Evolutionary conservation across 2,113 vertebrate species (phyloP), one percentile per base, ranked within the genome.

Genomic region (Mystacornis crossleyi): DNA sequence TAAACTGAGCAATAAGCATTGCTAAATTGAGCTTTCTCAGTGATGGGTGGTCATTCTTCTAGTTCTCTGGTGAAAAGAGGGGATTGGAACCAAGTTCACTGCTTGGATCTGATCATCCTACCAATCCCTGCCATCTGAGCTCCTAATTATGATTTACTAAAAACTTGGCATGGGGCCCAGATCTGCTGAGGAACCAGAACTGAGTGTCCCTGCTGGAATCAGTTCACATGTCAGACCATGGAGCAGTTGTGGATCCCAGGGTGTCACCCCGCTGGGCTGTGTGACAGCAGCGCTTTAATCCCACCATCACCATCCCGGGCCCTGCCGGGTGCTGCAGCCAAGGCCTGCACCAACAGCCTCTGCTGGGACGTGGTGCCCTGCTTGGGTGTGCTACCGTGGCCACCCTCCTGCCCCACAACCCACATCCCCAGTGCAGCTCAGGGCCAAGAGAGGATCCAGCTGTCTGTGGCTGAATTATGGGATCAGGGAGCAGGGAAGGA

Each of bases 1-100:
- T 93, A 85, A 92, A 81, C 81, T 70, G 67, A 95, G 95, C 75
- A 82, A 62, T 93, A 69, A 18, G 34, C 67, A 33, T 66, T 88
- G 84, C 79, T 96, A 77, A 96, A 83, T 73, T n/a, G 93, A 93
- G 72, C 64, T 80, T 83, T 93, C 81, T 93, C 31, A 51, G 80
- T 55, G 79, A 82, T 96, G 90, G 58, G 95, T 92, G 92, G 95
- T 58, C 95, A 94, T 93, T 96, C 92, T 86, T 94, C 34, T 57
- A 83, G 55, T 54, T 69, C 42, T 34, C 1, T 48, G 58, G 66
- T 80, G 26, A 90, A 95, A 50, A 26, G n/a, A 65, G 55, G 60
- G 78, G 24, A 71, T 67, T 90, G 80, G 60, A 94, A 94, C 60
- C 67, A 64, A 92, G 75, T 77, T 95, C 64, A 31, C 28, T 81